Evolutionary conservation across 2,888 invertebrate species (phyloP), one percentile per base, ranked within the genome.

Genomic region (Ochropleura leucogaster): DNA sequence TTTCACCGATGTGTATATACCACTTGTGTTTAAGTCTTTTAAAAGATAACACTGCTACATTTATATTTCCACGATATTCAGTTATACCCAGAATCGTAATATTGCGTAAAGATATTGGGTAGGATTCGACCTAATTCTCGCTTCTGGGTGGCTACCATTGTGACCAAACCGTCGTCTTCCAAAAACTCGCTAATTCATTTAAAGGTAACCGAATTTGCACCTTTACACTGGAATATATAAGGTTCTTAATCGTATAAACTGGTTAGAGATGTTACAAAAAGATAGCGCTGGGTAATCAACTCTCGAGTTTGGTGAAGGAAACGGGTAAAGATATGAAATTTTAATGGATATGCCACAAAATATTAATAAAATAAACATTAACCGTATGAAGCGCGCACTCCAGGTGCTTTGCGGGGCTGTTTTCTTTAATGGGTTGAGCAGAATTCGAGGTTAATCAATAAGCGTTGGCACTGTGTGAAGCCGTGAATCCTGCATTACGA

Each of bases 221-320:
- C 72, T 83, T 81, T 12, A 6, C 3, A 9, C n/a, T 9, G 9
- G 12, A 9, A 9, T 4, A 20, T 66, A 83, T 72, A 85, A 72
- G 76, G 74, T 65, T 40, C 63, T 49, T 67, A 73, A 44, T 87
- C 59, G 65, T 44, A 40, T 63, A 55, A 64, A 64, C 20, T 9
- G 18, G 64, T 49, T 46, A 62, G 44, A 82, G 83, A 84, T 86
- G 79, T 72, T 77, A 71, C 75, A 83, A 88, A 75, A 79, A 86
- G 90, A 91, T 90, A 89, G 84, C 84, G 75, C 73, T 47, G 85
- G 70, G 89, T 89, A 90, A 91, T 91, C 91, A 90, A 90, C 88
- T 89, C 83, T 78, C 74, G 77, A 83, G 79, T 79, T 80, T 85
- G 80, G 79, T 81, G 80, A 87, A 85, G 89, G 85, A 89, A 90